Evolutionary conservation across 2,888 invertebrate species (phyloP), one percentile per base, ranked within the genome.

Genomic region (Thereva nobilitata): DNA sequence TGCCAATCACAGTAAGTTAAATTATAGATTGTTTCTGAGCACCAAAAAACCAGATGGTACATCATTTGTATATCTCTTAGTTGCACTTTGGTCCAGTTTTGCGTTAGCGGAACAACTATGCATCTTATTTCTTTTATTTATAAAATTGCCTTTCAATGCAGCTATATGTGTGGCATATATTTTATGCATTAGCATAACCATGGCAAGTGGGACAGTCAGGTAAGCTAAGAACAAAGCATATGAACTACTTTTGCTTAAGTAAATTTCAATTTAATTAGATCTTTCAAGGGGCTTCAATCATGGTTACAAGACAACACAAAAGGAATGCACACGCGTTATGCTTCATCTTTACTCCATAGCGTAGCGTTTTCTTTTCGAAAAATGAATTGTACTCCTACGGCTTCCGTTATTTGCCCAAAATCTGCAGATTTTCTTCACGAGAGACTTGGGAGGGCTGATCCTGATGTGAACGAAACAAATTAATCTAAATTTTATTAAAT

Each of bases 91-190:
- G 92, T 89, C 92, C 0, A 91, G 92, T 76, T 94, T 90, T 79
- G 85, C 92, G 0, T 88, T 92, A 73, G 89, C 92, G 0, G 95
- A 95, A 76, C 94, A 95, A 76, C 87, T 93, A 71, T 87, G 93
- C 0, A 87, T 95, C 69, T 89, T 91, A 0, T 85, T 92, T 59
- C 83, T 95, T 79, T 87, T 93, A 86, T 85, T 93, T 12, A 86
- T 95, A 0, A 91, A 90, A 77, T 87, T 89, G 72, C 88, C 90
- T 0, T 86, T 92, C 67, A 87, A 88, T 10, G 92, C 92, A 0
- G 90, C 90, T 34, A 86, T 92, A 64, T 85, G 89, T 12, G 91
- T 92, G 55, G 84, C 91, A n/a, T 93, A 92, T 75, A 83, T 93
- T 61, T 85, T 90, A 2, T 86, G 90, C 67, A 82, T 92, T 6